These are phyloP conservation scores for Nilaparvata lugens DNA, from an alignment of 1,140 invertebrate genomes.

Conservation along the genomic window DNA sequence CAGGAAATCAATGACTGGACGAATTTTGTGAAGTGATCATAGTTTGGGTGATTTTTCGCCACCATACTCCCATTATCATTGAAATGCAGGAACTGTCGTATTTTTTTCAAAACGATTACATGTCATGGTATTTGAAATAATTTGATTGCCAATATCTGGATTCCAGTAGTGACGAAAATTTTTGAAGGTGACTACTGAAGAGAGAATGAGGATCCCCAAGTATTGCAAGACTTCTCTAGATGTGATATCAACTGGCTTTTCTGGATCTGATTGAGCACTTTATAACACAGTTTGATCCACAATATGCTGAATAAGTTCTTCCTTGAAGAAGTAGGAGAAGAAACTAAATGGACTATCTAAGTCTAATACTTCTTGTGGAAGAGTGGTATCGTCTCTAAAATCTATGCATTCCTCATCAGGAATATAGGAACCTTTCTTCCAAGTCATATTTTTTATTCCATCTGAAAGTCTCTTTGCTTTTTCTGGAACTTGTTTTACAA, in stretches of 20 bases:
- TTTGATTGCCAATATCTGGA: conserved; percentile 11
- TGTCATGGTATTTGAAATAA: conserved; percentile 12
- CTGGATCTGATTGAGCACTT: conserved; percentile 3
- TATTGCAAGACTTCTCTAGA: conserved; percentile 23
- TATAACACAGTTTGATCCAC: background rate
- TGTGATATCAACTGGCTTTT: conserved; percentile 21
- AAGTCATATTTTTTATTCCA: no score
- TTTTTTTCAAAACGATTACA: conserved; percentile 17
- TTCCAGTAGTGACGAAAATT: conserved; percentile 29
- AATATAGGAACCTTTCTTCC: no score
- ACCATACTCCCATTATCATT: conserved; percentile 15
- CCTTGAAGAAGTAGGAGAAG: conserved; percentile 27
- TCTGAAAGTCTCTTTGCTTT: no score
- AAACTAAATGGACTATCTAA: conserved; percentile 23
- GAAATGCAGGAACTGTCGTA: conserved; percentile 14
- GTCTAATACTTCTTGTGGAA: background rate
- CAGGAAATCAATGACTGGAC: conserved; percentile 9
- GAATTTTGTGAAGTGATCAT: conserved; percentile 15
- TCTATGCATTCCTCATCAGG: no score
- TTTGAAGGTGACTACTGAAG: conserved; percentile 31
- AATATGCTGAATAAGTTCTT: conserved; percentile 19
- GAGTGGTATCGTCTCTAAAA: no score
- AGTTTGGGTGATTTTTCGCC: background rate
- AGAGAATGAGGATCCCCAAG: conserved; percentile 28
- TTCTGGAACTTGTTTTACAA: no score